A percentile compares a stretch with the other conserved stretches of the same genome.
phyloP scores from a whole-genome alignment of 2,888 invertebrate genomes.

The Elegia similella region DNA sequence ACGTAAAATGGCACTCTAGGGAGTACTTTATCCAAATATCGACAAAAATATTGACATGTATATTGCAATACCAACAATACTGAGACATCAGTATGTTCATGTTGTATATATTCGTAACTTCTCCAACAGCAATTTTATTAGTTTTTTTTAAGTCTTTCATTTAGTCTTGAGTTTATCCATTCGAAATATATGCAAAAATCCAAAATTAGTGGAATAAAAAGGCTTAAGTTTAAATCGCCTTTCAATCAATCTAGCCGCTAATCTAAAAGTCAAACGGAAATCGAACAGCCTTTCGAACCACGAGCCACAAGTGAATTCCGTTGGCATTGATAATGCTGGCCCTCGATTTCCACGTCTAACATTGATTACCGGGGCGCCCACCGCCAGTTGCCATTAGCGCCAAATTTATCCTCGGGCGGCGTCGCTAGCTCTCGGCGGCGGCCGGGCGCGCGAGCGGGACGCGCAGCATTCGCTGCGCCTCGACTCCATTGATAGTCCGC shows the following conservation, averaged over 20 bases:
- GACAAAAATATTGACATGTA: too few species aligned
- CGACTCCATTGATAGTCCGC: constrained; percentile 70
- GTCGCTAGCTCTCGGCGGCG: constrained; percentile 60
- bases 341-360: constrained; percentile 68
- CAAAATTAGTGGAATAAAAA: too few species aligned
- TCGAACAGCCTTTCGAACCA: constrained; percentile 16
- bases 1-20: too few species aligned
- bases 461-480: constrained; percentile 45
- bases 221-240: neutral
- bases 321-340: constrained; percentile 48
- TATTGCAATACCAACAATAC: too few species aligned
- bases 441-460: constrained; percentile 57
- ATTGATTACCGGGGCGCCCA: constrained; percentile 76
- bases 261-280: neutral
- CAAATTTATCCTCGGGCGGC: constrained; percentile 77
- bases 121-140: too few species aligned
- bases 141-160: too few species aligned
- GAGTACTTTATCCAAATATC: too few species aligned
- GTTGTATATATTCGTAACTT: too few species aligned
- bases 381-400: constrained; percentile 74
- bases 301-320: constrained; percentile 22
- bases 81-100: too few species aligned
- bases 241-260: neutral
- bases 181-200: too few species aligned
- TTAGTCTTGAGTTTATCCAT: too few species aligned